phyloP scores from a whole-genome alignment of 1,140 invertebrate genomes.

The Chelonus insularis region DNA sequence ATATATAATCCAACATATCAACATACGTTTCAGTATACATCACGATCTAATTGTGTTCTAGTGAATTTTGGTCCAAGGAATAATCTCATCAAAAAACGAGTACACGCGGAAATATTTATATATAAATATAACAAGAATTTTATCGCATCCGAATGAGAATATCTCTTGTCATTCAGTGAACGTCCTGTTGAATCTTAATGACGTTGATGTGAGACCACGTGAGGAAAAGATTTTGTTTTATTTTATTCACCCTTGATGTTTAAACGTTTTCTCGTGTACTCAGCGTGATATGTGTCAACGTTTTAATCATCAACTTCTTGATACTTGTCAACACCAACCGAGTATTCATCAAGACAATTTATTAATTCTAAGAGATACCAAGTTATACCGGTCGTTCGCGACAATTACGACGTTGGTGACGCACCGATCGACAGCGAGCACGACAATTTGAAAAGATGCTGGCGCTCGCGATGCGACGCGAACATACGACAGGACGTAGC shows the following conservation, averaged over 20 bases:
- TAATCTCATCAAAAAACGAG: not conserved
- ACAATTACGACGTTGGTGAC: not conserved
- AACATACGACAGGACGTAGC: constrained; percentile 55
- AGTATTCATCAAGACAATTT: not conserved
- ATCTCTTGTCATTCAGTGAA: constrained; percentile 17
- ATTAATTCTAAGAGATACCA: not conserved
- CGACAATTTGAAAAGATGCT: constrained; percentile 54
- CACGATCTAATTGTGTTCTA: constrained; percentile 8
- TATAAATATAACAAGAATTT: constrained; percentile 1
- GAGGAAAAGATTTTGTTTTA: not conserved
- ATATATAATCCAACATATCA: no score
- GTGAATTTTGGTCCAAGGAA: constrained; percentile 1
- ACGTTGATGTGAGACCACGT: constrained; percentile 2
- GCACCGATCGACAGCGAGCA: constrained; percentile 24
- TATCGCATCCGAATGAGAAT: constrained; percentile 17
- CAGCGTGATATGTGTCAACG: constrained; percentile 17
- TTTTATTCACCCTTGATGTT: not conserved
- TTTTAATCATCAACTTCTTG: not conserved
- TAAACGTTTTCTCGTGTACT: not conserved
- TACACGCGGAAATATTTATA: no score
- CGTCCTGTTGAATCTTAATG: constrained; percentile 15
- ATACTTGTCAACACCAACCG: not conserved
- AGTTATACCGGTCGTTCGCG: not conserved
- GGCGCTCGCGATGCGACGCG: constrained; percentile 59
- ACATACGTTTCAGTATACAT: not conserved